Base-by-base conservation (phyloP, 1,140 invertebrate genomes). In the Ganaspis sp. region DNA sequence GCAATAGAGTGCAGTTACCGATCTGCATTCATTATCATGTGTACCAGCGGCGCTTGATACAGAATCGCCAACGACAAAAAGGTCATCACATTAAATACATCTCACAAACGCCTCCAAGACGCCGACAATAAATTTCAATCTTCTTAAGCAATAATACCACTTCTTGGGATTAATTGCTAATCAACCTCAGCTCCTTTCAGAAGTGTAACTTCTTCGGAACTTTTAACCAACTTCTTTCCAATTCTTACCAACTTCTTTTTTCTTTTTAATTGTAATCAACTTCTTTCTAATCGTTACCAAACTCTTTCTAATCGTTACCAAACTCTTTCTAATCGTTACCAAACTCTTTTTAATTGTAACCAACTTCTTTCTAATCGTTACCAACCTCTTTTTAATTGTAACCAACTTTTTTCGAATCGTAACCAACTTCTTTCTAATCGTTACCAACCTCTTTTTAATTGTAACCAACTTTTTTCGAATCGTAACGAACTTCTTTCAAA, bases 91-190 rank as follows among this genome's bases (percentile, higher is more conserved):
- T 64, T 21, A 64, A 49, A 49, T 64, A 64, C 58, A 64, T 64
- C 26, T 29, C 17, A 49, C 45, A 29, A 29, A 64, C 58, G 58
- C 58, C 58, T 29, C 26, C 23, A 64, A n/a, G 58, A 64, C 58
- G 58, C 58, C 58, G 23, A 64, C 23, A 64, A 64, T 64, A 64
- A 64, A 64, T 64, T 64, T 64, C 58, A 64, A 64, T 64, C 58
- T 26, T n/a, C 58, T 64, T 29, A 8, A 34, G 58, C 26, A 34
- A 64, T 34, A 64, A 29, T 64, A 26, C 29, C 58, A 64, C 58
- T 64, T 64, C 58, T 29, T 26, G 9, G 12, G 23, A 64, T 64
- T 29, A 64, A 64, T 29, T 26, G 58, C n/a, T 64, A 64, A 64
- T 64, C 58, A n/a, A 64, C 29, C n/a, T 6, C 58, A 64, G 29